phyloP scores from a whole-genome alignment of 2,797 vertebrate genomes.

The Sphaeramia orbicularis region DNA sequence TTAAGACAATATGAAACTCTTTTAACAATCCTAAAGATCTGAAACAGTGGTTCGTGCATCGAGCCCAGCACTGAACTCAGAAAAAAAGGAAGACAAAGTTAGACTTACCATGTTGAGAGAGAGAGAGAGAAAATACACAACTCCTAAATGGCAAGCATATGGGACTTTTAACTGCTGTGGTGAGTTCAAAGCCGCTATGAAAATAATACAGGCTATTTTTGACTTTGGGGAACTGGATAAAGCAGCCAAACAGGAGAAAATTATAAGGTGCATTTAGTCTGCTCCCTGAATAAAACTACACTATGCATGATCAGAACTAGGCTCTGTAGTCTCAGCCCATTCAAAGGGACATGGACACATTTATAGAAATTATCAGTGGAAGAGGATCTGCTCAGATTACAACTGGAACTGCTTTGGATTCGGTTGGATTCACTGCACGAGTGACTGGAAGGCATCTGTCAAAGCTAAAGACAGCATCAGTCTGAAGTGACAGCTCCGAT shows the following conservation, averaged over 20 bases:
- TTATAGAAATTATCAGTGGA: conserved; percentile 26
- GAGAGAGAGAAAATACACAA: conserved; percentile 76
- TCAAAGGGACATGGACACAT: conserved; percentile 36
- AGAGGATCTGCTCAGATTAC: conserved; percentile 28
- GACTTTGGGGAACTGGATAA: conserved; percentile 77
- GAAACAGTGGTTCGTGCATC: conserved; percentile 51
- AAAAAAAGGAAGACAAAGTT: conserved; percentile 54
- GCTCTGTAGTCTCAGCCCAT: conserved; percentile 31
- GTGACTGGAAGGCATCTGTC: background rate
- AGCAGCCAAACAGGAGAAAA: conserved; percentile 83
- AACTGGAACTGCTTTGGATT: conserved; percentile 14
- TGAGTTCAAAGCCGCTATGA: conserved; percentile 86
- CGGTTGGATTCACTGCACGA: background rate
- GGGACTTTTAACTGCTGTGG: conserved; percentile 82
- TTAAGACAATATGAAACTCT: conserved; percentile 10
- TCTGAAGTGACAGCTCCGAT: conserved; percentile 10
- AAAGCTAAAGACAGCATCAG: background rate
- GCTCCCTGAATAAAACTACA: conserved; percentile 66
- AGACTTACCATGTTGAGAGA: conserved; percentile 64
- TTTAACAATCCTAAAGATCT: conserved; percentile 24
- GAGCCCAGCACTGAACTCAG: conserved; percentile 43
- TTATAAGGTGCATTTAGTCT: conserved; percentile 79
- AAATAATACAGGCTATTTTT: conserved; percentile 86
- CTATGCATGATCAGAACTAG: conserved; percentile 45
- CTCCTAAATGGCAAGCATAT: conserved; percentile 83